Base-by-base conservation (phyloP, 2,888 invertebrate species). In the Sinodicranocentrus sp. region DNA sequence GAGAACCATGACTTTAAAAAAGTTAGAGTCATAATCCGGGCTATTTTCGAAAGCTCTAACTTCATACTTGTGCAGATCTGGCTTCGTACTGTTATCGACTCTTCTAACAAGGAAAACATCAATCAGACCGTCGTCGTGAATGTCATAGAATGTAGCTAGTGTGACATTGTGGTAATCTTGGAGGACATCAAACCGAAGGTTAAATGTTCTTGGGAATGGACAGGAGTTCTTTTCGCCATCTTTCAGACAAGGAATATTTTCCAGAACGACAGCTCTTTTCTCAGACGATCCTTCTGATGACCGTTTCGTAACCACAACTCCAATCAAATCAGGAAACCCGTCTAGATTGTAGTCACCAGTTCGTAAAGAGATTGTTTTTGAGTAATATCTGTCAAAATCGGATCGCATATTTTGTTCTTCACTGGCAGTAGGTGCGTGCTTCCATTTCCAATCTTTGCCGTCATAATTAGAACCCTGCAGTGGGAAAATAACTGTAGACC, bases 311-410 rank as follows among this genome's bases (percentile, higher is more conserved):
- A 83, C 82, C n/a, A 85, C 86, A 61, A 96, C 95, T 73, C 95
- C 94, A 54, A 98, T 91, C 65, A 98, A 92, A 91, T 98, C 98
- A 2, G 98, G 97, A 91, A 95, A 98, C 0, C 98, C 98, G 91
- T 98, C 98, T 94, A 98, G 95, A 90, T 98, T 97, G 89, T 95
- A 97, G 90, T 98, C 98, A 1, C 98, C 98, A 88, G 95, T 94
- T 43, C 96, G 93, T 87, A 97, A 92, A 0, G 96, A 96, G 70
- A 97, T 95, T 0, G 95, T 93, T 89, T 95, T 94, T 0, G 94
- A 92, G 89, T 96, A 96, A 19, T 75, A 78, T 1, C 43, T 75
- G 90, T 90, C 13, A 89, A 89, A 1, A 10, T 80, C 13, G 2
- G 80, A 70, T 1, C 6, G 48, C 1, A n/a, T 57, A 15, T 80